Base-by-base conservation (phyloP, 2,797 vertebrate genomes). In the Coluber constrictor region DNA sequence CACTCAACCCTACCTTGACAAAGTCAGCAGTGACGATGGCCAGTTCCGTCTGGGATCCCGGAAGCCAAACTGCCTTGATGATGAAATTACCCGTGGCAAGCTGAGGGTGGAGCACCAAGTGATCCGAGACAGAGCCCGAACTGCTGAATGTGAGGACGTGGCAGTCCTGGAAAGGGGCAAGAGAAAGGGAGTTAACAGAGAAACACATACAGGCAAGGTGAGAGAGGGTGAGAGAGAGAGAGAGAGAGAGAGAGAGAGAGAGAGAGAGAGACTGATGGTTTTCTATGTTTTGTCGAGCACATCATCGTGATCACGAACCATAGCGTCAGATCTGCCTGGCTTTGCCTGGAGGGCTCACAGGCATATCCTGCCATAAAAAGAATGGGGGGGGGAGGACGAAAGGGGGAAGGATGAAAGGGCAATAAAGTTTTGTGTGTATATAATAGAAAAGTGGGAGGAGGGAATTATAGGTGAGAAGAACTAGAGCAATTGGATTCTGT, bases 1-100 rank as follows among this genome's bases (percentile, higher is more conserved):
- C 3, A 0, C 8, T 32, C 0, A 1, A 11, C 43, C 27, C 47
- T 92, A 99, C 99, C 98, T 99, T 99, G 79, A 99, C 99, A 94
- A 99, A 99, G 97, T 99, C 99, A 32, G 99, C 99, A 0, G 99
- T 99, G 96, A 99, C 99, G 90, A 99, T 99, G 55, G 99, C 99
- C 60, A 99, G 98, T 95, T 99, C 99, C 0, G 99, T 99, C 95
- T 99, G 99, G 2, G 99, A 99, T 29, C 99, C 99, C 27, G 99
- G 99, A 92, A 99, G 97, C 99, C 99, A 99, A 94, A 99, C 98
- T 0, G 99, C 99, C 97, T 99, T 99, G 96, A 99, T 99, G 97
- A 99, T 99, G 95, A 99, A 99, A 97, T 99, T 99, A 54, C 99
- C 99, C 4, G 99, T 99, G 37, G 99, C 99, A 74, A 99, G 97